Evolutionary conservation across 1,140 invertebrate genomes (phyloP), one percentile per base, ranked within the genome.

Genomic region (Rhyacophila brunnea): DNA sequence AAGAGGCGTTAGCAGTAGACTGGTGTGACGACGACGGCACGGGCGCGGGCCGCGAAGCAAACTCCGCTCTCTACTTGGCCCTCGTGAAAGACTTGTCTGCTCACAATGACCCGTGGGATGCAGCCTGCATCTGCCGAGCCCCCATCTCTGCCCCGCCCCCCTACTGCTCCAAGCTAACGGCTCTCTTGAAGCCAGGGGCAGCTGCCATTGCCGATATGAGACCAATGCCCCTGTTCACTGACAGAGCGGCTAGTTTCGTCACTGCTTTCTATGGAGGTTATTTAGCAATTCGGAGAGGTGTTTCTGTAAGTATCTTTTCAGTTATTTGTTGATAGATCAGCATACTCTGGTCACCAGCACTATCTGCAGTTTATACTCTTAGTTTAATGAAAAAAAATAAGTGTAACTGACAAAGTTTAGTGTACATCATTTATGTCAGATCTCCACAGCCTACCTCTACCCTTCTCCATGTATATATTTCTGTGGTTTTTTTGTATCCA

Each of bases 1-100:
- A 56, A 40, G 62, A 65, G 4, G 62, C 58, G 2, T 19, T 65
- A 36, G 58, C 55, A 1, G 58, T 60, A 6, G 62, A 65, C 34
- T 65, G 62, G 62, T 61, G 58, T 40, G 62, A 60, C 6, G 62
- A 60, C 6, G 50, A 60, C 14, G 52, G 58, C 6, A 34, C 36
- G 14, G 40, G 14, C 11, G 28, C 17, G 1, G 45, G 35, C 20
- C 36, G 48, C 32, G 54, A 44, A 14, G 54, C 53, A 11, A 65
- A 65, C 36, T 11, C 40, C 3, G 48, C 57, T n/a, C 43, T 61
- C 13, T 40, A 42, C 38, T 38, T 35, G 9, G 54, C 58, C 7
- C 50, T 65, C 28, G 32, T 49, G 1, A 13, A 34, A 5, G 62
- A 65, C 3, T 36, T 65, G 36, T 17, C 15, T 0, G 11, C 36